Base-by-base conservation (phyloP, 2,113 vertebrate species). In the Salvelinus namaycush region DNA sequence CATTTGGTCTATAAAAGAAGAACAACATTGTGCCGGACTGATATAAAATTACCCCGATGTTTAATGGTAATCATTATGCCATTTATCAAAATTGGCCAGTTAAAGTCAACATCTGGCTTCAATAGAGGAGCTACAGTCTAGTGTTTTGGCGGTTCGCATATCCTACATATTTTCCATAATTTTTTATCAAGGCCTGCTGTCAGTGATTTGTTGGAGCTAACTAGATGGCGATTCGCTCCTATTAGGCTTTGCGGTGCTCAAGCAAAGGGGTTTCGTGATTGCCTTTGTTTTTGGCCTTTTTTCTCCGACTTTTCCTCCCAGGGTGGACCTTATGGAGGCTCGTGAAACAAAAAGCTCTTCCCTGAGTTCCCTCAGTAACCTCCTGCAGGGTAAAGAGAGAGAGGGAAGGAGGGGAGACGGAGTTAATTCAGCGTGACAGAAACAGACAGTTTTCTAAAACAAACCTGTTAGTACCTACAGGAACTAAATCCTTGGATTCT, bases 51-150 rank as follows among this genome's bases (percentile, higher is more conserved):
- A 91, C 86, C 85, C 81, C 86, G 81, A 88, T 83, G 87, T 87
- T 91, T 84, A 93, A 91, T 90, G 90, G 86, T 90, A 93, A 93
- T 90, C 88, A 84, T 89, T 86, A 83, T 84, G 88, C 88, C 66
- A 82, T 93, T 95, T 95, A 94, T 93, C 87, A 93, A 92, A 93
- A 93, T 88, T 93, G 90, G 94, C 86, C 88, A 90, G 90, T 88
- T 89, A 92, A 54, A 89, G 70, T 91, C 90, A 95, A 95, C 86
- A 94, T 94, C 91, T 95, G 94, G 89, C 89, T 95, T 95, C 93
- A 95, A 95, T 90, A 92, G 89, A 87, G 75, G 83, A 14, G 34
- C 76, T 86, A 39, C 81, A 87, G 91, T 80, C 88, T 84, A 90
- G 87, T 81, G 66, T 89, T 93, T 93, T 94, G 92, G 87, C 92